phyloP scores from a whole-genome alignment of 1,140 invertebrate genomes.

The Meteorus sp. region DNA sequence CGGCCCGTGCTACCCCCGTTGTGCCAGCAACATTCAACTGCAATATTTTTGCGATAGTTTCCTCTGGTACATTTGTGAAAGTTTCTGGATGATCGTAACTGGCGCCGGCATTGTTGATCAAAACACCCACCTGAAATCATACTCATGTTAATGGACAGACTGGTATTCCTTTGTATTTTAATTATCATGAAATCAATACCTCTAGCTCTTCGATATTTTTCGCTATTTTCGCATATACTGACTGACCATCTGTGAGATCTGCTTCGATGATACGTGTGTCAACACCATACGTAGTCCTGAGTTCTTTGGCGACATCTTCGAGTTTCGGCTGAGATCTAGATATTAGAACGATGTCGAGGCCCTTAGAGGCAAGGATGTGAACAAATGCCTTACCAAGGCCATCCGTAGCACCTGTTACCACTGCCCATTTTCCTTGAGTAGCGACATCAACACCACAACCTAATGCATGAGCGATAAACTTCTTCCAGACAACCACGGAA shows the following conservation, averaged over 20 bases:
- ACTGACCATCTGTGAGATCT: conserved; percentile 75
- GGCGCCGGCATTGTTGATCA: conserved; percentile 96
- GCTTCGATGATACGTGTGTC: conserved; percentile 81
- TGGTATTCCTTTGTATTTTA: no score
- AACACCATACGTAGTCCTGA: conserved; percentile 76
- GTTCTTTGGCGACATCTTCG: conserved; percentile 76
- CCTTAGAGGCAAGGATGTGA: conserved; percentile 75
- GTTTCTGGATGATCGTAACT: conserved; percentile 88
- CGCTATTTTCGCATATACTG: conserved; percentile 77
- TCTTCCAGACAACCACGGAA: conserved; percentile 47
- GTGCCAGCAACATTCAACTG: conserved; percentile 66
- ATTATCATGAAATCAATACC: no score
- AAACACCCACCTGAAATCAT: conserved; percentile 71
- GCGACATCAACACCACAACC: conserved; percentile 46
- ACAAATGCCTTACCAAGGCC: conserved; percentile 91
- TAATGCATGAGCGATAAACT: conserved; percentile 47
- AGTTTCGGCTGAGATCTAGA: conserved; percentile 85
- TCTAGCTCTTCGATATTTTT: conserved; percentile 78
- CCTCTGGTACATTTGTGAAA: conserved; percentile 71
- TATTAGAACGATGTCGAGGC: conserved; percentile 86
- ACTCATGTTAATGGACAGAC: background rate
- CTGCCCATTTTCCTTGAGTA: conserved; percentile 59
- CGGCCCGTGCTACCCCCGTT: conserved; percentile 69
- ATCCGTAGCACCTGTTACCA: conserved; percentile 89
- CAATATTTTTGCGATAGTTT: conserved; percentile 46